A percentile compares a stretch with the other conserved stretches of the same genome.
phyloP scores from a whole-genome alignment of 1,140 invertebrate genomes.

The Trissolcus basalis region DNA sequence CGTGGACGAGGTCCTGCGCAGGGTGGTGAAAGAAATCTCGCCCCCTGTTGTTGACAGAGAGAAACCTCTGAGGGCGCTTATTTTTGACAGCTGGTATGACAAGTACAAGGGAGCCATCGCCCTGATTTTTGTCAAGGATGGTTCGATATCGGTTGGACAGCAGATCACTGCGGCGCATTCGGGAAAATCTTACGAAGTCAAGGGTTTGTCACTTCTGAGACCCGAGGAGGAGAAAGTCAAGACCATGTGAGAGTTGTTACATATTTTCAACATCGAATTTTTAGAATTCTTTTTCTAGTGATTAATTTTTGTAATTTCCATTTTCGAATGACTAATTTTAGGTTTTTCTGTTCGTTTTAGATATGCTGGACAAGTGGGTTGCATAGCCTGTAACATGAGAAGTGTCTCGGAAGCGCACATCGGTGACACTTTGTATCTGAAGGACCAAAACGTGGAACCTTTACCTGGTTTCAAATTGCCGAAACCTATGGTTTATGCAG shows the following conservation, averaged over 20 bases:
- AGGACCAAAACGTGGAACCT: constrained; percentile 77
- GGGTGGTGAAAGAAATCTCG: constrained; percentile 87
- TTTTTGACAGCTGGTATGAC: constrained; percentile 97
- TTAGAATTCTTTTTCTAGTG: neutral
- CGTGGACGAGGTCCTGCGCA: constrained; percentile 84
- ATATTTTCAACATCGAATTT: neutral
- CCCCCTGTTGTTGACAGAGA: constrained; percentile 80
- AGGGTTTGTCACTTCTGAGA: constrained; percentile 86
- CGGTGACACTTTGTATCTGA: constrained; percentile 89
- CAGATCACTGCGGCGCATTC: constrained; percentile 81
- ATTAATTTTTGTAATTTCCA: neutral
- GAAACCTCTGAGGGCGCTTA: constrained; percentile 84
- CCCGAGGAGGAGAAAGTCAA: constrained; percentile 84
- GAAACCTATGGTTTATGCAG: constrained; percentile 95
- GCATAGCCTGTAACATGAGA: constrained; percentile 88
- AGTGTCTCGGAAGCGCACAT: constrained; percentile 86
- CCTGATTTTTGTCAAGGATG: constrained; percentile 87
- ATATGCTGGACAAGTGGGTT: constrained; percentile 88
- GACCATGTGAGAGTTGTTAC: constrained; percentile 81
- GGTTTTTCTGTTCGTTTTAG: constrained; percentile 72
- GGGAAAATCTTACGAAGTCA: constrained; percentile 86
- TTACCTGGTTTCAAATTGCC: constrained; percentile 82
- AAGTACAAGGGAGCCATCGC: constrained; percentile 90
- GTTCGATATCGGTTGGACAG: constrained; percentile 82
- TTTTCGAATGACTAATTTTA: neutral